Percentiles rank a stretch among this genome's conserved stretches.
Conservation (phyloP, 37 sponge, comb jelly and placozoan species). For the Dysidea cf. avara region DNA sequence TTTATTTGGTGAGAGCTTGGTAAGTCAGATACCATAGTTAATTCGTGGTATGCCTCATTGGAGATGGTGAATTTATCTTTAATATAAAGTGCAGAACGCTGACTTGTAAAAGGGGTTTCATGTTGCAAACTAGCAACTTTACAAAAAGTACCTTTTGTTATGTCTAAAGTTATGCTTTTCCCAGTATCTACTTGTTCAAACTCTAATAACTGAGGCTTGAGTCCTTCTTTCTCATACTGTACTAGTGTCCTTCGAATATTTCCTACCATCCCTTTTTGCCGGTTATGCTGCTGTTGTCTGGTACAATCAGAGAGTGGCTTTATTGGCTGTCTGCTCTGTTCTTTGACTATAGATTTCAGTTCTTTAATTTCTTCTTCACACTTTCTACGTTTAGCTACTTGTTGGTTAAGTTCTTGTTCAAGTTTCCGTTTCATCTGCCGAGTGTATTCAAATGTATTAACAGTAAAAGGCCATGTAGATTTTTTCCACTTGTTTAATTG, state of each 20-base stretch:
- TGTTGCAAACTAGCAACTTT: neutral
- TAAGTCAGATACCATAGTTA: neutral
- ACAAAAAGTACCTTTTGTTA: neutral
- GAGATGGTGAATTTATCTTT: slow-evolving; percentile 11
- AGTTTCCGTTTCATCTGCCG: neutral
- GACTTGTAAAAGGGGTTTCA: neutral
- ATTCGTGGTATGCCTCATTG: slow-evolving; percentile 14
- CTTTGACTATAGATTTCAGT: neutral
- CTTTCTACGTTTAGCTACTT: slow-evolving; percentile 2
- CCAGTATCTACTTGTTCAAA: slow-evolving; percentile 1
- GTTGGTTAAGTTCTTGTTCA: slow-evolving; percentile 3
- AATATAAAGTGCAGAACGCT: neutral
- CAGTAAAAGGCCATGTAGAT: neutral
- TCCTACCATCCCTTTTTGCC: neutral
- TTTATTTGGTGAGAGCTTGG: neutral
- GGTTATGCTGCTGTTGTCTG: neutral
- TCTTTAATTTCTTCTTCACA: neutral
- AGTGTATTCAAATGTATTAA: neutral
- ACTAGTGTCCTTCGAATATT: neutral
- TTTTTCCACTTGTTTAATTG: slow-evolving; percentile 1
- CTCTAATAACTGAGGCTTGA: neutral
- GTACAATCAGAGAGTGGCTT: neutral
- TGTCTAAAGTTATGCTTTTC: neutral
- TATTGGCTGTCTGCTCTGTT: neutral
- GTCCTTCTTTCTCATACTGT: neutral